Base-by-base conservation (phyloP, 2,113 vertebrate genomes). In the Tachysurus fulvidraco region DNA sequence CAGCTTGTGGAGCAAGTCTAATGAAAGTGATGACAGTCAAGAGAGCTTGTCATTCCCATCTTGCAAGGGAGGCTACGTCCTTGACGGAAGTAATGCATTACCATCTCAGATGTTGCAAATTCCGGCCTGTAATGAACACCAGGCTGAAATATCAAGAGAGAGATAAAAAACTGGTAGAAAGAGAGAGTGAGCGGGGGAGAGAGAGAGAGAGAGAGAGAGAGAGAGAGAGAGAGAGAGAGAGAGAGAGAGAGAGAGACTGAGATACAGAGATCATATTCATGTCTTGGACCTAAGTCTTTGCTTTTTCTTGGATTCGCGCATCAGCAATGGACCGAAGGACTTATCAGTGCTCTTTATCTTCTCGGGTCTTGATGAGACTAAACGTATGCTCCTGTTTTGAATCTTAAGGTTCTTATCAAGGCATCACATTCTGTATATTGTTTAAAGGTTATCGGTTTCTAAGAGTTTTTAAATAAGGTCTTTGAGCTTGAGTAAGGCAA, bases 71-170 rank as follows among this genome's bases (percentile, higher is more conserved):
- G 64, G 28, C 76, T 67, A 69, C 44, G 46, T 59, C 71, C n/a
- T 36, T 81, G 83, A 74, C 65, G 65, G 55, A 85, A 84, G 52
- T 60, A 64, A 85, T 50, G 17, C 65, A 78, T 83, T 76, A 65
- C 12, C 62, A 65, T 65, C 64, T 85, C 41, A 81, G 83, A 85
- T 62, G 55, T 62, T 81, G 60, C 12, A 12, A 83, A 87, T 87
- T 81, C 46, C 41, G 0, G 9, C 19, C 79, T 46, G 60, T 87
- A 87, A 87, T 87, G 71, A 78, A 74, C 76, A 78, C 86, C 87
- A 85, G 83, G 60, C 71, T 65, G 28, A 79, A 78, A 69, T 74
- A 84, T 57, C 55, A 69, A 64, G 64, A 69, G 81, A 41, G 57
- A 67, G 44, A 57, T 59, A 46, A 64, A 50, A 36, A n/a, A n/a